Evolutionary conservation across 1,140 invertebrate genomes (phyloP).

Genomic region (Drosophila saltans): DNA sequence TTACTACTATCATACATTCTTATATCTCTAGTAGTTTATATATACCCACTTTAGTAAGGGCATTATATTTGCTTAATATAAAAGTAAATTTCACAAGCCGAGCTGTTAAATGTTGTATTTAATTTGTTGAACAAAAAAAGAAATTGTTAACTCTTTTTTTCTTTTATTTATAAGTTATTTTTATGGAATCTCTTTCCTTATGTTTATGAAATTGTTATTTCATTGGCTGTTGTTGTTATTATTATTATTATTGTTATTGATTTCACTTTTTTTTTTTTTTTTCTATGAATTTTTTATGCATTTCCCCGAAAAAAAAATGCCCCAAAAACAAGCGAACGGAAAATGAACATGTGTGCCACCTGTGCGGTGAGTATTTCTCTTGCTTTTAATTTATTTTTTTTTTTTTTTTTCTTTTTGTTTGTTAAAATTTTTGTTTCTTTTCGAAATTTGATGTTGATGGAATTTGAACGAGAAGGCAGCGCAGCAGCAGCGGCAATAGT

Average conservation of each 20-base stretch:
- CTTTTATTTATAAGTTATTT: background rate
- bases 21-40: no score
- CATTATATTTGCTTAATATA: no score
- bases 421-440: constrained; percentile 30
- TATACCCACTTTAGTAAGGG: no score
- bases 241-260: constrained; percentile 74
- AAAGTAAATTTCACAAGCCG: background rate
- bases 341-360: constrained; percentile 7
- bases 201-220: constrained; percentile 40
- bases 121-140: background rate
- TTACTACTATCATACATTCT: no score
- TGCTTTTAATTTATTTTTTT: constrained; percentile 1
- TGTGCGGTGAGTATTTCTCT: background rate
- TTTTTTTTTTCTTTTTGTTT: constrained; percentile 24
- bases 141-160: background rate
- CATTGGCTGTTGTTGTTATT: constrained; percentile 25
- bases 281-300: constrained; percentile 51
- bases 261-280: constrained; percentile 68
- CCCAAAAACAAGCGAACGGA: background rate
- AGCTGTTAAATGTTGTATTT: constrained; percentile 6
- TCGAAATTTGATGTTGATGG: constrained; percentile 22
- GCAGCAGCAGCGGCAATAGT: constrained; percentile 8
- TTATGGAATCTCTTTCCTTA: constrained; percentile 24
- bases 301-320: constrained; percentile 21
- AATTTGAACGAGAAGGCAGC: constrained; percentile 34